These are phyloP conservation scores for Papilio helenus DNA, from an alignment of 1,140 invertebrate species.

Conservation along the genomic window DNA sequence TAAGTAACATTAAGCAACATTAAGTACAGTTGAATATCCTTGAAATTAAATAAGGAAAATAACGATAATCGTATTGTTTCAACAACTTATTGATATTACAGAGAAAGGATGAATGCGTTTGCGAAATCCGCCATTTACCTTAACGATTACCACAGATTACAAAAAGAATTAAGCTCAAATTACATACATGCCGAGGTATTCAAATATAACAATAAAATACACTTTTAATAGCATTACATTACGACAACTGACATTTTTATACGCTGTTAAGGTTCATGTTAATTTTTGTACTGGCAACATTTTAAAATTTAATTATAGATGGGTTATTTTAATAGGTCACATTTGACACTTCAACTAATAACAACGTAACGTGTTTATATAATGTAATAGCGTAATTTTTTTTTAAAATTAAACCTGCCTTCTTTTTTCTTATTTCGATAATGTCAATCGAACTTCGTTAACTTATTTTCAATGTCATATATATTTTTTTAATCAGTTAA, in stretches of 20 bases:
- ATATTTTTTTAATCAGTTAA: no score
- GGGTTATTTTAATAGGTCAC: no score
- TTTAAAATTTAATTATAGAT: conserved; percentile 9
- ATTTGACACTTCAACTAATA: no score
- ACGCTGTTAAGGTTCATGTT: conserved; percentile 32
- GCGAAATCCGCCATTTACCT: neutral
- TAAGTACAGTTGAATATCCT: neutral
- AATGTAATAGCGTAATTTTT: no score
- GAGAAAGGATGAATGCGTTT: conserved; percentile 12
- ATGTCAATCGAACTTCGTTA: no score
- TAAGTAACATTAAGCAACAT: neutral
- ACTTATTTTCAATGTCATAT: no score
- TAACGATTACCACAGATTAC: conserved; percentile 7
- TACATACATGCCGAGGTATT: neutral
- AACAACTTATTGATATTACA: neutral
- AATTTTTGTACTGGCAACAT: conserved; percentile 40
- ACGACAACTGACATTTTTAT: conserved; percentile 17
- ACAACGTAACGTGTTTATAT: no score
- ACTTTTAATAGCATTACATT: neutral
- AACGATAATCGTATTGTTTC: conserved; percentile 1
- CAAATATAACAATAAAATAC: neutral
- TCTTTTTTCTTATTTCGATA: no score
- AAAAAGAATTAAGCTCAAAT: conserved; percentile 13
- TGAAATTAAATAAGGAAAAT: neutral
- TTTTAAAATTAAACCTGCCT: no score